Evolutionary conservation across 2,888 invertebrate species (phyloP).

Genomic region (Eumerus sabulonum): DNA sequence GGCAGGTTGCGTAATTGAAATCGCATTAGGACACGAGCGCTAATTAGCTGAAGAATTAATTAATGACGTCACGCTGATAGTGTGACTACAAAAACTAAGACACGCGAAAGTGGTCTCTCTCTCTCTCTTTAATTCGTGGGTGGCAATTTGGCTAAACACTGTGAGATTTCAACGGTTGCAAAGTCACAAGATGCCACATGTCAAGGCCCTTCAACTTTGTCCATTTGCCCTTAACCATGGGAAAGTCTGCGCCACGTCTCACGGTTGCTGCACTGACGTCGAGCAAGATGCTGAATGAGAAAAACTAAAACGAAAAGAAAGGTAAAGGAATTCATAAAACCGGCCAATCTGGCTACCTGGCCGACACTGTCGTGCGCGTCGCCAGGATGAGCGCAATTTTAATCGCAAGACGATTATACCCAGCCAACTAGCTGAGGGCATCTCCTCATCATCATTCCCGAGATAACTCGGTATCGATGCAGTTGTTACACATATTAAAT

Average conservation of each 20-base stretch:
- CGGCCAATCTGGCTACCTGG: slow-evolving; percentile 55
- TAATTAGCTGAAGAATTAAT: slow-evolving; percentile 64
- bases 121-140: slow-evolving; percentile 33
- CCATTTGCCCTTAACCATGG: slow-evolving; percentile 37
- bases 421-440: slow-evolving; percentile 37
- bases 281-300: not conserved
- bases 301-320: slow-evolving; percentile 7
- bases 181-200: slow-evolving; percentile 16
- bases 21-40: slow-evolving; percentile 67
- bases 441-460: slow-evolving; percentile 45
- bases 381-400: slow-evolving; percentile 52
- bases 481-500: slow-evolving; percentile 4
- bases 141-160: slow-evolving; percentile 25
- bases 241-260: no score
- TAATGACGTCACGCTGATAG: slow-evolving; percentile 50
- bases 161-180: not conserved
- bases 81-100: not conserved
- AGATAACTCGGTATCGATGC: slow-evolving; percentile 13
- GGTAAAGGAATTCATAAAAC: slow-evolving; percentile 39
- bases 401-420: slow-evolving; percentile 45
- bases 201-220: slow-evolving; percentile 42
- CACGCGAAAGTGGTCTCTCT: not conserved
- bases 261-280: not conserved
- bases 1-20: slow-evolving; percentile 65
- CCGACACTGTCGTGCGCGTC: slow-evolving; percentile 35